A percentile compares a stretch with the other conserved stretches of the same genome.
Conservation (phyloP, 2,113 vertebrate genomes). For the Platysternon megacephalum region DNA sequence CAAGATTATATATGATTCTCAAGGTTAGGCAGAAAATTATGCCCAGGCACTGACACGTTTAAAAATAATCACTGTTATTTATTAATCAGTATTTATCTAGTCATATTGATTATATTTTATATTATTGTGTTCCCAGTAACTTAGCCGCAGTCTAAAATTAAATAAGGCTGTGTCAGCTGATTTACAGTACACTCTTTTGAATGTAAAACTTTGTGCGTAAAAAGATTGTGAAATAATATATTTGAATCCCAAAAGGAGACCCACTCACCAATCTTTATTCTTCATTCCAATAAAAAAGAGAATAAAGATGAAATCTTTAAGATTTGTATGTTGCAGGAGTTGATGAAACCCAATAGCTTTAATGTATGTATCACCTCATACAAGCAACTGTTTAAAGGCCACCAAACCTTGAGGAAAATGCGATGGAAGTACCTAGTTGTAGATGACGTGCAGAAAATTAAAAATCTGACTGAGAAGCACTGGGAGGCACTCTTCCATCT, state of each 20-base stretch:
- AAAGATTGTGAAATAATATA: background rate
- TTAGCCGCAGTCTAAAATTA: background rate
- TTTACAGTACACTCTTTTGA: background rate
- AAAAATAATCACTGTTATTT: no score
- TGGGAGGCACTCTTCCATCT: constrained; percentile 88
- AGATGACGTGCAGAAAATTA: constrained; percentile 88
- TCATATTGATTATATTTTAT: no score
- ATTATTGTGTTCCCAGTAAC: background rate
- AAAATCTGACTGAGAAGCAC: constrained; percentile 87
- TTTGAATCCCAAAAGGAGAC: background rate
- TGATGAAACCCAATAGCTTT: constrained; percentile 84
- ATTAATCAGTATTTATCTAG: no score
- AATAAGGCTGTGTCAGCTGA: no score
- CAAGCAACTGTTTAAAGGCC: constrained; percentile 87
- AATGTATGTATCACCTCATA: constrained; percentile 89
- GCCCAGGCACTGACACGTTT: no score
- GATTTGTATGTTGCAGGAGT: constrained; percentile 74
- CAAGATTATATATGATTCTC: no score
- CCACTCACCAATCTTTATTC: background rate
- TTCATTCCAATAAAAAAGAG: background rate
- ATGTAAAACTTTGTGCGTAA: background rate
- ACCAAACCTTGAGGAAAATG: constrained; percentile 79
- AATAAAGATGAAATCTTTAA: background rate
- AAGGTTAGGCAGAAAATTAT: no score
- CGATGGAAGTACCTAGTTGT: constrained; percentile 87